These are phyloP conservation scores for Sphenodon punctatus DNA, from an alignment of 2,797 vertebrate species.

Conservation along the genomic window DNA sequence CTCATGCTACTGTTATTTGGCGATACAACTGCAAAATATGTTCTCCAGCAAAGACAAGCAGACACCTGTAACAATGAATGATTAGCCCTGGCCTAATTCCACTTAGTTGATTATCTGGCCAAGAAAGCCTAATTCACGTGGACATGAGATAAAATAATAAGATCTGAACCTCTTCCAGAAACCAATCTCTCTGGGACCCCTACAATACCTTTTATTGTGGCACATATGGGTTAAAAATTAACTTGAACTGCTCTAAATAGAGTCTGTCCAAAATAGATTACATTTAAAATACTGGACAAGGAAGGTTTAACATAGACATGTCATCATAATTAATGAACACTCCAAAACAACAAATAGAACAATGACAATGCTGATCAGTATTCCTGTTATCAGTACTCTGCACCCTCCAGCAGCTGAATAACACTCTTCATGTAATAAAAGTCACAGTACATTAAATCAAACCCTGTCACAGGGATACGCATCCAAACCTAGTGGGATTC, in stretches of 20 bases:
- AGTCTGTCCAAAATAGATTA: not conserved
- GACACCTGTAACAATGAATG: not conserved
- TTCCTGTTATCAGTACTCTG: constrained; percentile 81
- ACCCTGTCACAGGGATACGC: constrained; percentile 17
- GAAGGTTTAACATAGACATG: constrained; percentile 65
- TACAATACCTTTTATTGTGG: not conserved
- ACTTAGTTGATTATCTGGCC: not conserved
- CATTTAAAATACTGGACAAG: constrained; percentile 29
- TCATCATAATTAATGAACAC: constrained; percentile 84
- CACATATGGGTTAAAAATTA: constrained; percentile 21
- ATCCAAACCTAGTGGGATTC: constrained; percentile 11
- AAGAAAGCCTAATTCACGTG: not conserved
- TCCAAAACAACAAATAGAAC: constrained; percentile 65
- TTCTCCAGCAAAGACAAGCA: not conserved
- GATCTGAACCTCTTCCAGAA: not conserved
- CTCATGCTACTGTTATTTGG: not conserved
- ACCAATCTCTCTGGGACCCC: not conserved
- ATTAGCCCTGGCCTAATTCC: not conserved
- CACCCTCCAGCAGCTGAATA: constrained; percentile 74
- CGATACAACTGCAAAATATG: not conserved
- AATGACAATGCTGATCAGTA: constrained; percentile 64
- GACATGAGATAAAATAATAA: not conserved
- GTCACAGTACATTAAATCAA: constrained; percentile 74
- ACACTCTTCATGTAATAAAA: constrained; percentile 73
- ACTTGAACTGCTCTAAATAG: constrained; percentile 41